phyloP scores from a whole-genome alignment of 2,113 vertebrate genomes.

The Spea bombifrons region DNA sequence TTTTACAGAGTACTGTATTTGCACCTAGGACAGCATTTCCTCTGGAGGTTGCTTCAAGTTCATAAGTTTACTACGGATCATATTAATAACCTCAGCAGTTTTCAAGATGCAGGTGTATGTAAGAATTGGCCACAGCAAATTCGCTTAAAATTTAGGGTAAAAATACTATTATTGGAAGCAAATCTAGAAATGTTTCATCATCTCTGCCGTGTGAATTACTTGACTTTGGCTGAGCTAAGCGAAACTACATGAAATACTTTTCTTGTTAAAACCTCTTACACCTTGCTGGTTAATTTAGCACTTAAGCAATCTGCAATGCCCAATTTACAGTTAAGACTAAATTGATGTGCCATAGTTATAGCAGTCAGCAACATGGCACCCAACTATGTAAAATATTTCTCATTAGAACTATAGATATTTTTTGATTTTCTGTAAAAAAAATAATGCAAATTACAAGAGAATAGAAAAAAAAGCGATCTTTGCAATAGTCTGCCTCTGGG shows the following conservation, averaged over 20 bases:
- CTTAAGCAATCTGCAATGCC: constrained; percentile 25
- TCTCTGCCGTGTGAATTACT: constrained; percentile 23
- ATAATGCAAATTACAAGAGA: too few species aligned
- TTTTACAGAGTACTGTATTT: too few species aligned
- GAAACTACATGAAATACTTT: constrained; percentile 36
- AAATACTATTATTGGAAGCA: constrained; percentile 9
- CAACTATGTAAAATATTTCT: constrained; percentile 11
- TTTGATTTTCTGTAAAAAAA: too few species aligned
- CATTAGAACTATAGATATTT: constrained; percentile 9
- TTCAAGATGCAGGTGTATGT: constrained; percentile 28
- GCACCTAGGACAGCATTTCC: too few species aligned
- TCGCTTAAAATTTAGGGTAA: constrained; percentile 9
- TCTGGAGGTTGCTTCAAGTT: constrained; percentile 11
- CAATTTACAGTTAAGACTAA: constrained; percentile 22
- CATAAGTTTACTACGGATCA: constrained; percentile 11
- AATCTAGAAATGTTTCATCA: constrained; percentile 30
- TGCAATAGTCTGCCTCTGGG: too few species aligned
- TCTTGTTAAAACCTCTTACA: constrained; percentile 15
- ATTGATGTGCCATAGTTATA: constrained; percentile 21
- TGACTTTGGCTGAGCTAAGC: constrained; percentile 41
- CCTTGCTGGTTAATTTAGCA: constrained; percentile 21
- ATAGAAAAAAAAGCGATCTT: too few species aligned
- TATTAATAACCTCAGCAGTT: constrained; percentile 27
- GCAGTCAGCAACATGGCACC: constrained; percentile 3
- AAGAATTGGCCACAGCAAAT: constrained; percentile 7